Percentiles rank a stretch among this genome's conserved stretches.
phyloP scores from a whole-genome alignment of 1,140 invertebrate species.

The Drosophila nikananu region DNA sequence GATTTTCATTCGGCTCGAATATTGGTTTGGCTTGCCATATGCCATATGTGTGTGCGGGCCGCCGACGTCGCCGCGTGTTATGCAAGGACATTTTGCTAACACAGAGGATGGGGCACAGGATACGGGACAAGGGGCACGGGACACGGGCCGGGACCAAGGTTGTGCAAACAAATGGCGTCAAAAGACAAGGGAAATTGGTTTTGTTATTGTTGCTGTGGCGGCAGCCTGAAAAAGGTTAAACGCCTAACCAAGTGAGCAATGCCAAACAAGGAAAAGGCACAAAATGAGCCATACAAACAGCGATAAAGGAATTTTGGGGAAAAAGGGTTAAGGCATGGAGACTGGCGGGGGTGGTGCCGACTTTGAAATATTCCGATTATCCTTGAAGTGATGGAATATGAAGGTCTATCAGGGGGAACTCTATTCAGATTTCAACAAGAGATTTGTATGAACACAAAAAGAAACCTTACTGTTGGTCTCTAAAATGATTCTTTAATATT shows the following conservation, averaged over 20 bases:
- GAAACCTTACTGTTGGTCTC: not conserved
- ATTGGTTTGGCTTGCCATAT: conserved; percentile 53
- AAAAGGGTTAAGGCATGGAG: conserved; percentile 28
- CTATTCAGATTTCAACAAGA: conserved; percentile 16
- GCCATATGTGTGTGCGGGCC: conserved; percentile 46
- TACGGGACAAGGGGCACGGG: conserved; percentile 18
- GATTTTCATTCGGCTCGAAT: conserved; percentile 65
- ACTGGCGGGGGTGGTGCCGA: not conserved
- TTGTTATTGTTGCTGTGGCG: conserved; percentile 46
- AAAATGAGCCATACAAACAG: conserved; percentile 68
- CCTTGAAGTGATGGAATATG: conserved; percentile 34
- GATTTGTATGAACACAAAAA: not conserved
- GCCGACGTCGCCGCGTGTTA: conserved; percentile 45
- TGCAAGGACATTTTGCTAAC: conserved; percentile 27
- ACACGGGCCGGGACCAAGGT: conserved; percentile 51
- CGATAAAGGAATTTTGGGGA: conserved; percentile 37
- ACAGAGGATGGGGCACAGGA: conserved; percentile 14
- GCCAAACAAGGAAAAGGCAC: conserved; percentile 72
- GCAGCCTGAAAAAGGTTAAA: conserved; percentile 72
- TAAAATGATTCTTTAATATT: not conserved
- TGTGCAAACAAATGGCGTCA: conserved; percentile 77
- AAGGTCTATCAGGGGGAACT: conserved; percentile 35
- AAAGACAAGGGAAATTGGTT: conserved; percentile 72
- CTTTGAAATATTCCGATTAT: conserved; percentile 38
- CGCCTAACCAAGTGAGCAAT: conserved; percentile 78